Evolutionary conservation across 1,140 invertebrate species (phyloP), one percentile per base, ranked within the genome.

Genomic region (Liolophura sinensis): DNA sequence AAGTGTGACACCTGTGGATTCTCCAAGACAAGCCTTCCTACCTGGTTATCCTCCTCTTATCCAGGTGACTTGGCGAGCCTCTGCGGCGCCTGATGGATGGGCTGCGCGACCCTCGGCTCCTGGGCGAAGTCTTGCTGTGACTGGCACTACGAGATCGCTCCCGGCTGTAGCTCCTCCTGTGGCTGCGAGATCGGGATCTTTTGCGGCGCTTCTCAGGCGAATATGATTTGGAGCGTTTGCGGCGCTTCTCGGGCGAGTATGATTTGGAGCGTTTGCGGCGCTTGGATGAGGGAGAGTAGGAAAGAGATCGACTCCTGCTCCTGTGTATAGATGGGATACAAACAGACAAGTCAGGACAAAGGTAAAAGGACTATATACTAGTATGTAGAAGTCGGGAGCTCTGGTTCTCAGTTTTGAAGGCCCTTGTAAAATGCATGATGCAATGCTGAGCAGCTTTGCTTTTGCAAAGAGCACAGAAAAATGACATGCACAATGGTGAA

Each of bases 11-110:
- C 31, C 31, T 40, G 31, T 40, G 31, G 31, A 40, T 40, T 40
- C 31, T 40, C 31, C 3, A 5, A 5, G 31, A 5, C 3, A 40
- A 40, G 3, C 31, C 31, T 27, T 55, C 25, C 61, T 88, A 96
- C 93, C 93, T 96, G 59, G 94, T 96, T 71, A 96, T 96, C 68
- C 94, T 88, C 60, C 94, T 87, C 76, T 93, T 88, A 78, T 96
- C 93, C 48, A 95, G 85, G 84, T 95, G 95, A 80, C 93, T 94
- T 1, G 94, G 94, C 54, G 93, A 96, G 40, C 94, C 93, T 72
- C 91, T 89, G 69, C 94, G 88, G 56, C 93, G 86, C 27, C 93
- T 92, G 84, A 95, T 95, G 27, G 93, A 95, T 12, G 84, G 84
- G 67, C 84, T 85, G 11, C 85, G 72, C 14, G 77, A 78, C 20